Base-by-base conservation (phyloP, 1,140 invertebrate genomes). In the Drosophila sturtevanti region DNA sequence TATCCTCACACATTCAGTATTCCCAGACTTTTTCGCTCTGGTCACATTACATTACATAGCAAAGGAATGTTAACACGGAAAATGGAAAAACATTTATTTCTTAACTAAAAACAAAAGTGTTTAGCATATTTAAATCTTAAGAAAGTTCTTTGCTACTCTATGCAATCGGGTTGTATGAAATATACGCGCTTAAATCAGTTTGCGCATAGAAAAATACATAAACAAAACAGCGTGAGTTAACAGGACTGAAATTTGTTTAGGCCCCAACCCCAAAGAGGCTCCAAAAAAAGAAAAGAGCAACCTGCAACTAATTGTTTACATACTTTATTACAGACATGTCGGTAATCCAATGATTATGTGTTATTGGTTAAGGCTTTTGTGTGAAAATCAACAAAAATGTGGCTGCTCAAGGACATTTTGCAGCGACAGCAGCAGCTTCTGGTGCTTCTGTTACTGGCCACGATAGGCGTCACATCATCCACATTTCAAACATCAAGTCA, bases 171-270 rank as follows among this genome's bases (percentile, higher is more conserved):
- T 14, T 1, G 0, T 11, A 54, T 1, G 12, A 51, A 52, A 37
- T 35, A 44, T 10, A 16, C 18, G 41, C 68, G 38, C 34, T 9
- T 27, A 21, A 37, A 24, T 14, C 12, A 44, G 55, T 12, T 37
- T 51, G 18, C 18, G 24, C 41, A 75, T 35, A 68, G 55, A 51
- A 75, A 68, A 75, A 55, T 38, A 38, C 63, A 75, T 75, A 75
- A 75, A 75, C 72, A 75, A 72, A 64, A 64, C 70, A 72, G 54
- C 71, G 69, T 73, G 54, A 55, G 54, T 55, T 27, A 55, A 31
- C 24, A 16, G 24, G 16, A 22, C 51, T n/a, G 22, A 27, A 12
- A n/a, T 4, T 22, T 22, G 18, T 5, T 12, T 12, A 12, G 11
- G 12, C 11, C 52, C 41, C 41, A 44, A 31, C n/a, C 14, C 24